phyloP scores from a whole-genome alignment of 2,113 vertebrate species.

The Entelurus aequoreus region DNA sequence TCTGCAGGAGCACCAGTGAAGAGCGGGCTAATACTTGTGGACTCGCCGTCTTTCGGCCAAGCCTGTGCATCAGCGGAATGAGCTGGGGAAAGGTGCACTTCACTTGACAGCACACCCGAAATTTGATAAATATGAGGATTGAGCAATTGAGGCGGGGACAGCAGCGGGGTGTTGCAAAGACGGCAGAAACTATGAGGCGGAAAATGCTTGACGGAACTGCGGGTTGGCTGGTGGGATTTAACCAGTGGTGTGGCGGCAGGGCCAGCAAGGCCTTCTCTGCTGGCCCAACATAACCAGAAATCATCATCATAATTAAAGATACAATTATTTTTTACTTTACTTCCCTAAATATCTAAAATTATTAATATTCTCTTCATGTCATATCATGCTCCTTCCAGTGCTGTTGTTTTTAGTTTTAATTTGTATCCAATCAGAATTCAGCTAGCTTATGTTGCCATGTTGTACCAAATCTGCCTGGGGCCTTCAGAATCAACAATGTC shows the following conservation, averaged over 20 bases:
- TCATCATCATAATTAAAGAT: no score
- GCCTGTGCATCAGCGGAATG: slow-evolving; percentile 45
- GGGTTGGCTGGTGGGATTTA: slow-evolving; percentile 34
- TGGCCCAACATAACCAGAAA: no score
- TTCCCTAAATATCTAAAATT: no score
- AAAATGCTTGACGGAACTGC: background rate
- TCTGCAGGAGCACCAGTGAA: slow-evolving; percentile 61
- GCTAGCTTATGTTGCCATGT: no score
- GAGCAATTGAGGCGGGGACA: background rate
- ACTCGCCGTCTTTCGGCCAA: slow-evolving; percentile 45
- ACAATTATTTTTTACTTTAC: no score
- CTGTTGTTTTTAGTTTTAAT: no score
- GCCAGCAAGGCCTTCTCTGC: no score
- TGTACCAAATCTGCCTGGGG: no score
- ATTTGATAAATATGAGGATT: slow-evolving; percentile 48
- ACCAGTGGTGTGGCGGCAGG: background rate
- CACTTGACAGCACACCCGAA: slow-evolving; percentile 18
- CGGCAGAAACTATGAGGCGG: slow-evolving; percentile 3
- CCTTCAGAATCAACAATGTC: no score
- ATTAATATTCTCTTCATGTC: no score
- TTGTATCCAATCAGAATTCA: no score
- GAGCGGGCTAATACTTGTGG: slow-evolving; percentile 64
- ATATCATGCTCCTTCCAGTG: no score
- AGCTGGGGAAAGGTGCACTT: slow-evolving; percentile 45
- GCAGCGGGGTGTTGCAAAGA: background rate